Percentiles rank a stretch among this genome's conserved stretches.
Evolutionary conservation across 2,797 vertebrate genomes (phyloP).

Genomic region (Merluccius polli): DNA sequence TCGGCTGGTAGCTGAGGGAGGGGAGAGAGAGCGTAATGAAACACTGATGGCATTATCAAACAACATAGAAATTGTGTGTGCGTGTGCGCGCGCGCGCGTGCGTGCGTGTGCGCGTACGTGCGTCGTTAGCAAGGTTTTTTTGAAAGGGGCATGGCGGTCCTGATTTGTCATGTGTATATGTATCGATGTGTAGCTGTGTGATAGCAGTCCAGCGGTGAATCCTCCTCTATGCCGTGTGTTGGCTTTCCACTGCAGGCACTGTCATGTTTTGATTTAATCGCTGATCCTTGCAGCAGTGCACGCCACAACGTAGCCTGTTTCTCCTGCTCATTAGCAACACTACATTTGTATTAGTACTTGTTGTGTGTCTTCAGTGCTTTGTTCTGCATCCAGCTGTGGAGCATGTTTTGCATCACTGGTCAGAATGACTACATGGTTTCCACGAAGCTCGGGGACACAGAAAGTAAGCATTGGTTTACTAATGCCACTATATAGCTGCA

Average conservation of each 20-base stretch:
- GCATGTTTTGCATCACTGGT: background rate
- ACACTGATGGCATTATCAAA: background rate
- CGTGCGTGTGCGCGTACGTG: background rate
- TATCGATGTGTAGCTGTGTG: background rate
- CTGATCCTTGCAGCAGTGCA: no score
- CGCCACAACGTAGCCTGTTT: no score
- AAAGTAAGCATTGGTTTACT: no score
- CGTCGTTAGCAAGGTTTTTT: background rate
- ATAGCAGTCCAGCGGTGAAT: background rate
- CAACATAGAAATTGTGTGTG: background rate
- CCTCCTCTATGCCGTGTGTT: no score
- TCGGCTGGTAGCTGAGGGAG: constrained; percentile 32
- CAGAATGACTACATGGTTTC: background rate
- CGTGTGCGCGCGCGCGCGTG: background rate
- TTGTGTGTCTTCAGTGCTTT: background rate
- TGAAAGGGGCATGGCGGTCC: background rate
- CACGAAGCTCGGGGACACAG: background rate
- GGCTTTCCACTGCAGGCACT: background rate
- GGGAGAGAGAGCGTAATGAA: constrained; percentile 32
- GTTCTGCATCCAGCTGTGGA: background rate
- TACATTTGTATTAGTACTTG: background rate
- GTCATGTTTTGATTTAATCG: background rate
- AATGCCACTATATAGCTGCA: background rate
- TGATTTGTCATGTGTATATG: background rate
- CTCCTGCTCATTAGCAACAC: background rate